Base-by-base conservation (phyloP, 2,113 vertebrate species). In the Bettongia penicillata region DNA sequence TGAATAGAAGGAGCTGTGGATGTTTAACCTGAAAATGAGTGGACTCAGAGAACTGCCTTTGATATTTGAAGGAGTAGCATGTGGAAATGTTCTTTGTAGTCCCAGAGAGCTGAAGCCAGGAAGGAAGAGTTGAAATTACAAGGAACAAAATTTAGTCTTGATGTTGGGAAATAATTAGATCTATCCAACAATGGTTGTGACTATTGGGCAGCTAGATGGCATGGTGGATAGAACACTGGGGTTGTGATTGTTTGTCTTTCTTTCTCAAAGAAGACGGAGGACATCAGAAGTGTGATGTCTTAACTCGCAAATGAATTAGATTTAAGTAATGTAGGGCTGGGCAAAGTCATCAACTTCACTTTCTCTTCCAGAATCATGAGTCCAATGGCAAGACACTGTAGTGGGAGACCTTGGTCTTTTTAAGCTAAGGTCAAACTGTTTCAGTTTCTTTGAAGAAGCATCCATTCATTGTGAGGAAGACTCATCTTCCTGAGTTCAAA, bases 21-120 rank as follows among this genome's bases (percentile, higher is more conserved):
- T n/a, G 26, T 68, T 68, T 68, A 68, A 19, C 37, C 37, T 37
- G 37, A 1, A 68, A 10, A 77, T 37, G 31, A 77, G 61, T n/a
- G 37, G 61, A 77, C 37, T 77, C 37, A 77, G 31, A 16, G 14
- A 77, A 77, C 37, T n/a, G 4, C 5, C 14, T 77, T 94, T 61
- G 52, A 92, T 57, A 43, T 53, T 10, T n/a, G 51, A 94, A 90
- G 47, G n/a, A 22, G 92, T 53, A 95, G 23, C 93, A 51, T 91
- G 19, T 49, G 77, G 28, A 95, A 61, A 89, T 24, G 55, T 48
- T 25, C 31, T 77, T 68, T 37, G 61, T 77, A 77, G 61, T 14
- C 61, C 37, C 12, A 77, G 61, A 77, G 4, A 16, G 28, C 37
- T 90, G 52, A 93, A 95, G 61, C 53, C 24, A 90, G 49, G 57